phyloP scores from a whole-genome alignment of 2,113 vertebrate genomes.

The Brachyistius frenatus region DNA sequence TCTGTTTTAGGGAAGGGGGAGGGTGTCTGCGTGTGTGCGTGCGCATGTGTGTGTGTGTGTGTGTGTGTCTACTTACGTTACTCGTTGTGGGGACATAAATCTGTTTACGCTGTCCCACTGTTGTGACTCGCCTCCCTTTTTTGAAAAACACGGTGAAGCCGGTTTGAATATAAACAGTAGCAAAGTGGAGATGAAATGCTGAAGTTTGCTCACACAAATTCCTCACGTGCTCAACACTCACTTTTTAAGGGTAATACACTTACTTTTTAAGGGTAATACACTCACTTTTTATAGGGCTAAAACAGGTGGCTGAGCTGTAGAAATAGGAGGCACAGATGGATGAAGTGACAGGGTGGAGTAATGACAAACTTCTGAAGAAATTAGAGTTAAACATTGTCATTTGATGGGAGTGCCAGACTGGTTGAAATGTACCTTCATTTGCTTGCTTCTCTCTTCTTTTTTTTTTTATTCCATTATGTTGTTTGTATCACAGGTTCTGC shows the following conservation, averaged over 20 bases:
- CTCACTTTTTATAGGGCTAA: slow-evolving; percentile 41
- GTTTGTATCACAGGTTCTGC: slow-evolving; percentile 12
- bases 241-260: slow-evolving; percentile 24
- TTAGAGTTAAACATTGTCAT: slow-evolving; percentile 74
- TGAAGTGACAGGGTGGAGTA: slow-evolving; percentile 66
- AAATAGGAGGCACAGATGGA: slow-evolving; percentile 54
- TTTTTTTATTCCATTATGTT: slow-evolving; percentile 14
- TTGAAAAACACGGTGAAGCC: background rate
- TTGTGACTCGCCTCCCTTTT: slow-evolving; percentile 19
- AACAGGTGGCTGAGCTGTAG: slow-evolving; percentile 57
- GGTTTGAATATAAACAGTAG: background rate
- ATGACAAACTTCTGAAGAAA: slow-evolving; percentile 65
- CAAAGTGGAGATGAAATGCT: background rate
- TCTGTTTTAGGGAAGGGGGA: slow-evolving; percentile 33
- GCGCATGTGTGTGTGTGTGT: background rate
- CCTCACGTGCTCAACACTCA: background rate
- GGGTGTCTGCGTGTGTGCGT: slow-evolving; percentile 4
- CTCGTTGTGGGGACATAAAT: slow-evolving; percentile 21
- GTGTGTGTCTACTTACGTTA: slow-evolving; percentile 4
- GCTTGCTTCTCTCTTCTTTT: slow-evolving; percentile 12
- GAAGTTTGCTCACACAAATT: slow-evolving; percentile 4
- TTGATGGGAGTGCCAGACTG: slow-evolving; percentile 67
- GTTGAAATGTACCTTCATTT: slow-evolving; percentile 54
- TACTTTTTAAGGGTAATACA: slow-evolving; percentile 41
- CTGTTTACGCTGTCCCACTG: slow-evolving; percentile 4